Evolutionary conservation across 1,140 invertebrate species (phyloP), one percentile per base, ranked within the genome.

Genomic region (Bacillus rossius): DNA sequence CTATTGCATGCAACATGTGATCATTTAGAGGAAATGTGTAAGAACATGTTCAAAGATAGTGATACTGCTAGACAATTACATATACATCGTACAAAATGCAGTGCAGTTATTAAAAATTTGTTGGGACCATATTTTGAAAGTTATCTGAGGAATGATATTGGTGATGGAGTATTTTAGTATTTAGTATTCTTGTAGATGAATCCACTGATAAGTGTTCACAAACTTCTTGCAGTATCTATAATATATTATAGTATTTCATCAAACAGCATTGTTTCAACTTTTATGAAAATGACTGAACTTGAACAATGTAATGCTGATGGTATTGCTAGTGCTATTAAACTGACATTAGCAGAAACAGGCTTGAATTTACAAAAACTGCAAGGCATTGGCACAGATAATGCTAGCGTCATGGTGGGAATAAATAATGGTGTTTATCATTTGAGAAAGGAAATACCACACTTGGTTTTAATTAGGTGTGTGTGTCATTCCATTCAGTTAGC

Each of bases 341-440:
- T 67, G 45, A 34, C 10, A 34, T 34, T 34, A 34, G 10, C 29
- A 7, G 29, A 34, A 10, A 34, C 10, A 7, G 29, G 29, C 29
- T 34, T 34, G 29, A 34, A 34, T 10, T 34, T 34, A n/a, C 57
- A 64, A 41, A 69, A 70, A 54, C 45, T 71, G 26, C 64, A 69
- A 20, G 70, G 67, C 25, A 66, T 73, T 52, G 73, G 70, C 8
- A 71, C 70, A n/a, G n/a, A n/a, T n/a, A n/a, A n/a, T 61, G 70
- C 69, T 2, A 64, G 64, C 51, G 70, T 72, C 3, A 74, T 73
- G 66, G 48, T 62, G 17, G 71, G 73, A 3, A 58, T 67, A 19
- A 72, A 72, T 62, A 72, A 73, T 57, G 68, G 69, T 19, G 65
- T 73, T 13, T 63, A 50, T 61, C 47, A 57, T 37, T 66, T 66